A percentile compares a stretch with the other conserved stretches of the same genome.
Evolutionary conservation across 2,888 invertebrate species (phyloP).

Genomic region (Gymnosoma rotundatum): DNA sequence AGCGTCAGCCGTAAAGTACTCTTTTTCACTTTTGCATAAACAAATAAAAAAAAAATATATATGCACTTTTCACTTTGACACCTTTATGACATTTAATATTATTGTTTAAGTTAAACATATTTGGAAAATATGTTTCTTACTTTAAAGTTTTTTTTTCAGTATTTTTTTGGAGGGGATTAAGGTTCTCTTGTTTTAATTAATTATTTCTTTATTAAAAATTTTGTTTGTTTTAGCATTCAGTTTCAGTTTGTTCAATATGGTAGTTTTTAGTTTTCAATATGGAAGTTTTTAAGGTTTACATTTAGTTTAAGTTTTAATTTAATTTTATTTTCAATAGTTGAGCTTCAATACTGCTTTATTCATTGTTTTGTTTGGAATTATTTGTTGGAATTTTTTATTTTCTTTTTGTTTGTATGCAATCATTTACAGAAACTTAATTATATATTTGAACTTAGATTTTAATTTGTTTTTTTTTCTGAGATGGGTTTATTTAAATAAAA

Average conservation of each 20-base stretch:
- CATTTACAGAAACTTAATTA: constrained; percentile 61
- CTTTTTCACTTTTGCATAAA: background rate
- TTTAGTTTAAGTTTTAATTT: constrained; percentile 64
- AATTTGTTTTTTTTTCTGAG: constrained; percentile 46
- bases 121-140: constrained; percentile 13
- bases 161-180: constrained; percentile 55
- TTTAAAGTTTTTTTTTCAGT: constrained; percentile 20
- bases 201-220: constrained; percentile 67
- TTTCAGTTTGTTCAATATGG: constrained; percentile 47
- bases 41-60: background rate
- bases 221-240: background rate
- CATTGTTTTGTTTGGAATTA: constrained; percentile 53
- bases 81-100: constrained; percentile 20
- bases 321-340: constrained; percentile 57
- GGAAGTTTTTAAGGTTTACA: constrained; percentile 65
- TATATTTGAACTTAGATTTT: constrained; percentile 61
- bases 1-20: too few species aligned
- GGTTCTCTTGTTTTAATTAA: constrained; percentile 34
- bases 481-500: constrained; percentile 39
- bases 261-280: constrained; percentile 70
- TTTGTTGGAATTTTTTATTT: constrained; percentile 37
- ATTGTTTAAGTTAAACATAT: constrained; percentile 24
- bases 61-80: background rate
- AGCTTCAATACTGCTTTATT: constrained; percentile 67
- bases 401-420: constrained; percentile 12